A percentile compares a stretch with the other conserved stretches of the same genome.
These are phyloP conservation scores for Brachyalestes nurse DNA, from an alignment of 2,797 vertebrate species.

Conservation along the genomic window DNA sequence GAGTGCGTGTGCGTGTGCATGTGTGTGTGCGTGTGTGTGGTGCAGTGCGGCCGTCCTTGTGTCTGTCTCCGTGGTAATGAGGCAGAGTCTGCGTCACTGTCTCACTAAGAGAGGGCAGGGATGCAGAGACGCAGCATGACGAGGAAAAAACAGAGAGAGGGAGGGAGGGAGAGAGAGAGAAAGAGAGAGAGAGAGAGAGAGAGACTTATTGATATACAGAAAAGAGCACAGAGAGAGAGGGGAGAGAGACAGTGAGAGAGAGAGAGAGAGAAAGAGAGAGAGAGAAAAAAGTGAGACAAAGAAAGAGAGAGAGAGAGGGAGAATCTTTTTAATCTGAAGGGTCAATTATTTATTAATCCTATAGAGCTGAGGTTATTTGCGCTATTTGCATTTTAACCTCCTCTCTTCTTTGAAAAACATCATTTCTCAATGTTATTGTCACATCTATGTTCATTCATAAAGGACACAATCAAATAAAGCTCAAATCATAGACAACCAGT, in stretches of 20 bases:
- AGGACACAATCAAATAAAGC: too few relatives aligned
- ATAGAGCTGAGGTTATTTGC: too few relatives aligned
- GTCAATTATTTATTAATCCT: too few relatives aligned
- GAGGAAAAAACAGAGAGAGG: constrained; percentile 37
- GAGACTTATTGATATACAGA: too few relatives aligned
- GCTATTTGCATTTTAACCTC: too few relatives aligned
- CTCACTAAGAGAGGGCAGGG: constrained; percentile 35
- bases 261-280: constrained; percentile 31
- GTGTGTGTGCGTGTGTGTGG: constrained; percentile 19
- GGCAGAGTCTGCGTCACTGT: constrained; percentile 47
- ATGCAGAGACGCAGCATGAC: constrained; percentile 41
- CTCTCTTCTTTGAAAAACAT: too few relatives aligned
- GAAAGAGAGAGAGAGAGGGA: not conserved
- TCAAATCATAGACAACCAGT: too few relatives aligned
- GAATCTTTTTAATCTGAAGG: too few relatives aligned
- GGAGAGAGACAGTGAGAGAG: constrained; percentile 43
- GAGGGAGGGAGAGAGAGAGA: too few relatives aligned
- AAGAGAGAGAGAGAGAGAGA: constrained; percentile 48
- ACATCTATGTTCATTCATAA: too few relatives aligned
- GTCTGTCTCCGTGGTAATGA: constrained; percentile 45
- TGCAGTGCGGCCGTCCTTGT: constrained; percentile 49
- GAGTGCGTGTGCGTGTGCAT: constrained; percentile 41
- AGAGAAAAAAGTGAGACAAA: not conserved
- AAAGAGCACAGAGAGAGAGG: too few relatives aligned
- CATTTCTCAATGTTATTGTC: too few relatives aligned